Percentiles rank a stretch among this genome's conserved stretches.
Conservation (phyloP, 2,797 vertebrate species). For the Paguma larvata region DNA sequence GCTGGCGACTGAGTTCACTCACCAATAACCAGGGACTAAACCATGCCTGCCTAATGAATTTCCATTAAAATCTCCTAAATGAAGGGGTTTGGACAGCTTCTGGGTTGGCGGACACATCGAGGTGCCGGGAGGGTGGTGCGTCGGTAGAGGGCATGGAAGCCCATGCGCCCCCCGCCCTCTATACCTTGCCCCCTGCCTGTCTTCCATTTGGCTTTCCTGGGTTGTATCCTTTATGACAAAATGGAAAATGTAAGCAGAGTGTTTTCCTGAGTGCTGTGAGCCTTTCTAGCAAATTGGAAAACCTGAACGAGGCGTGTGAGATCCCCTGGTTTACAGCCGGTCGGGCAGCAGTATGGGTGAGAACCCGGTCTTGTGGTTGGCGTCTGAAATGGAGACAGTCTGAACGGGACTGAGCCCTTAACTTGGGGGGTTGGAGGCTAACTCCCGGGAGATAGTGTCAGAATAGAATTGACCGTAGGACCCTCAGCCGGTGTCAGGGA, state of each 20-base stretch:
- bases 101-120: not conserved
- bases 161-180: accelerated
- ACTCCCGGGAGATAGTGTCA: not conserved
- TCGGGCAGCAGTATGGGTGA: not conserved
- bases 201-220: not conserved
- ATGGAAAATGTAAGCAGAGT: not conserved
- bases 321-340: not conserved
- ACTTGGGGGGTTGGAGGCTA: not conserved
- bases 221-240: not conserved
- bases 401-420: not conserved
- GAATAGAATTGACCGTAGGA: not conserved
- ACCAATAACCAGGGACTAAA: not conserved
- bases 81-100: not conserved
- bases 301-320: not conserved
- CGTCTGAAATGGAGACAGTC: not conserved
- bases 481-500: not conserved
- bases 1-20: not conserved
- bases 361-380: not conserved
- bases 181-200: accelerated
- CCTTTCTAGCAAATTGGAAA: not conserved
- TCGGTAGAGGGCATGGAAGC: not conserved
- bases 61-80: not conserved
- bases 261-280: not conserved
- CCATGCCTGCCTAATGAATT: not conserved
- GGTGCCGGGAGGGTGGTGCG: not conserved